Conservation (phyloP, 1,140 invertebrate genomes). For the Eumaeus atala region DNA sequence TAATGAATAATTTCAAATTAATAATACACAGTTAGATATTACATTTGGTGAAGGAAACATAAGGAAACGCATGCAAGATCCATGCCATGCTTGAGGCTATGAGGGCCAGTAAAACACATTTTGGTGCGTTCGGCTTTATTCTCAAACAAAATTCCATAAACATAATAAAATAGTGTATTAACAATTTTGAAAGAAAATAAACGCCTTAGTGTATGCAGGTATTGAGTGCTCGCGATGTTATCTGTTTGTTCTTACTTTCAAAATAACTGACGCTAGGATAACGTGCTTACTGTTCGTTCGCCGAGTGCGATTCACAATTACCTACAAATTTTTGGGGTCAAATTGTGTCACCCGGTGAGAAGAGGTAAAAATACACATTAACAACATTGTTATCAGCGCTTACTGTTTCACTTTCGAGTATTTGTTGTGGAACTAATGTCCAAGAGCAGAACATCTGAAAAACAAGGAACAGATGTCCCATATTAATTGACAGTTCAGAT, state of each 20-base stretch:
- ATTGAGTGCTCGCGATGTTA: constrained; percentile 43
- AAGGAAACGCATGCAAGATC: constrained; percentile 53
- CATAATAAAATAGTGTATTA: constrained; percentile 39
- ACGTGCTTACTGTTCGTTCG: constrained; percentile 40
- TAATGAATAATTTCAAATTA: constrained; percentile 13
- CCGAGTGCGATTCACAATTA: constrained; percentile 38
- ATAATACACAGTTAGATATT: constrained; percentile 21
- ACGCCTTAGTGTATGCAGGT: constrained; percentile 43
- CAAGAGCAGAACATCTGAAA: constrained; percentile 72
- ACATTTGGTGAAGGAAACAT: constrained; percentile 15
- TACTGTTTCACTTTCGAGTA: constrained; percentile 67
- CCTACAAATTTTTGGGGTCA: constrained; percentile 28
- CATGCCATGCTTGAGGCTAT: constrained; percentile 59
- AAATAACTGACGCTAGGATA: constrained; percentile 30
- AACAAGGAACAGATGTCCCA: constrained; percentile 65
- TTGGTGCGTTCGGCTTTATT: constrained; percentile 69
- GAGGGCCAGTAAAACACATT: constrained; percentile 67
- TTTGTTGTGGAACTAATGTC: constrained; percentile 70
- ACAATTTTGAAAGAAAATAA: constrained; percentile 54
- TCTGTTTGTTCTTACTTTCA: constrained; percentile 23
- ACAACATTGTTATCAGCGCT: constrained; percentile 65
- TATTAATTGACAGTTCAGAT: constrained; percentile 56
- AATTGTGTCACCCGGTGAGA: constrained; percentile 53
- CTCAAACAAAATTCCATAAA: constrained; percentile 55
- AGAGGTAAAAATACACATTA: constrained; percentile 63